Evolutionary conservation across 2,797 vertebrate genomes (phyloP).

Genomic region (Austrolebias charrua): DNA sequence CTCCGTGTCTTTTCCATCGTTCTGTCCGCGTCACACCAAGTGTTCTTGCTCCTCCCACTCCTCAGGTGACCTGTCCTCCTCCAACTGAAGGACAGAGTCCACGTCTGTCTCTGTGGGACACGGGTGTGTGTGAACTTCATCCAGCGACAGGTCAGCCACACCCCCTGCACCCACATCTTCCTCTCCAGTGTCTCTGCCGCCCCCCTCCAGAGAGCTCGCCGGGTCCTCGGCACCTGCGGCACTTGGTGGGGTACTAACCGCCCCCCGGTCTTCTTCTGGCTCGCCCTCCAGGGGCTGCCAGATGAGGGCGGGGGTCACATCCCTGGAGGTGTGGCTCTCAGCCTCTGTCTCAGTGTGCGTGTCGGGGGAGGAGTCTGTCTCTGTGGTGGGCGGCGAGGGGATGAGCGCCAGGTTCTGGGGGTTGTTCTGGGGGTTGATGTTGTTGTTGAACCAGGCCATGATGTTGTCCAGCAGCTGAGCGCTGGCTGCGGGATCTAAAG

Average conservation of each 20-base stretch:
- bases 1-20: background rate
- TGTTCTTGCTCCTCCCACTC: constrained; percentile 95
- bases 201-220: constrained; percentile 60
- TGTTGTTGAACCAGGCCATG: constrained; percentile 98
- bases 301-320: constrained; percentile 27
- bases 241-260: background rate
- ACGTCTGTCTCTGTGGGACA: constrained; percentile 49
- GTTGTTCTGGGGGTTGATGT: constrained; percentile 98
- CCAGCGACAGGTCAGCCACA: constrained; percentile 70
- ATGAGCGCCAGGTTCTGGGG: constrained; percentile 88
- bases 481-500: constrained; percentile 84
- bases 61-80: constrained; percentile 75
- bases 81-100: constrained; percentile 66
- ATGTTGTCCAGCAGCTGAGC: constrained; percentile 98
- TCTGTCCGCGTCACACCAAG: constrained; percentile 83
- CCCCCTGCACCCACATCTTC: constrained; percentile 45
- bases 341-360: constrained; percentile 59
- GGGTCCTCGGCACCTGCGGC: constrained; percentile 2
- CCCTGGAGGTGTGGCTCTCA: constrained; percentile 56
- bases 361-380: constrained; percentile 72
- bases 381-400: constrained; percentile 78
- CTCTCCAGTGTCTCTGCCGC: constrained; percentile 35
- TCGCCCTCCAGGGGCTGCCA: constrained; percentile 74
- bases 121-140: constrained; percentile 63
- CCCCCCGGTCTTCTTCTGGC: constrained; percentile 32